phyloP scores from a whole-genome alignment of 2,888 invertebrate species.

The Meteorus colon region DNA sequence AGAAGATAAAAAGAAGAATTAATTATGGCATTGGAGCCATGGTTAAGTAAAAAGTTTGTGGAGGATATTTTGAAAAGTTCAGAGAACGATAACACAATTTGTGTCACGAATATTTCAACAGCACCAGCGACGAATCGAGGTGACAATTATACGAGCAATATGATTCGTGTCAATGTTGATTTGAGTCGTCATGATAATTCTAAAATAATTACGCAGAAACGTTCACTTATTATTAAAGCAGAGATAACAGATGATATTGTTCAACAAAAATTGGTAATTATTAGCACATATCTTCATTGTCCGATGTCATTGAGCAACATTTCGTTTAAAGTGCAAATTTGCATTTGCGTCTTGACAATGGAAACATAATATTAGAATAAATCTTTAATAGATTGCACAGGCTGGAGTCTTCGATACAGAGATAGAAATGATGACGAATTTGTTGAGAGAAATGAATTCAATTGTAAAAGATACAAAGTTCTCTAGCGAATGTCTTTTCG shows the following conservation, averaged over 20 bases:
- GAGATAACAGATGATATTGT: slow-evolving; percentile 72
- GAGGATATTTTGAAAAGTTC: slow-evolving; percentile 60
- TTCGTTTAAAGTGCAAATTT: background rate
- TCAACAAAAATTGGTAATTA: slow-evolving; percentile 65
- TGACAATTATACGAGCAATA: slow-evolving; percentile 70
- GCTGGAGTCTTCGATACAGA: slow-evolving; percentile 61
- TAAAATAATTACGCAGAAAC: slow-evolving; percentile 56
- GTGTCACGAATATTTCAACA: slow-evolving; percentile 57
- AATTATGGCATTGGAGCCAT: slow-evolving; percentile 52
- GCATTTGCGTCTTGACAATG: background rate
- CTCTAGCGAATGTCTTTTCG: slow-evolving; percentile 64
- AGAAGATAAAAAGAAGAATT: too few species aligned
- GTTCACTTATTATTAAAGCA: slow-evolving; percentile 64
- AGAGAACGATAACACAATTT: slow-evolving; percentile 60
- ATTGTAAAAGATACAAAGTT: slow-evolving; percentile 54
- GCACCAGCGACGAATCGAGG: slow-evolving; percentile 67
- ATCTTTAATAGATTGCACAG: slow-evolving; percentile 56
- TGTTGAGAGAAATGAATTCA: slow-evolving; percentile 63
- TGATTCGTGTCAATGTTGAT: slow-evolving; percentile 61
- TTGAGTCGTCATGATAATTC: slow-evolving; percentile 49
- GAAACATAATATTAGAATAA: background rate
- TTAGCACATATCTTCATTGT: slow-evolving; percentile 21
- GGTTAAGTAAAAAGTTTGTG: slow-evolving; percentile 62
- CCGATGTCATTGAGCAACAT: background rate
- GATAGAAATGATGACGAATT: slow-evolving; percentile 64